Percentiles rank a stretch among this genome's conserved stretches.
Conservation (phyloP, 2,888 invertebrate species). For the Macrosoma leucophasiata region DNA sequence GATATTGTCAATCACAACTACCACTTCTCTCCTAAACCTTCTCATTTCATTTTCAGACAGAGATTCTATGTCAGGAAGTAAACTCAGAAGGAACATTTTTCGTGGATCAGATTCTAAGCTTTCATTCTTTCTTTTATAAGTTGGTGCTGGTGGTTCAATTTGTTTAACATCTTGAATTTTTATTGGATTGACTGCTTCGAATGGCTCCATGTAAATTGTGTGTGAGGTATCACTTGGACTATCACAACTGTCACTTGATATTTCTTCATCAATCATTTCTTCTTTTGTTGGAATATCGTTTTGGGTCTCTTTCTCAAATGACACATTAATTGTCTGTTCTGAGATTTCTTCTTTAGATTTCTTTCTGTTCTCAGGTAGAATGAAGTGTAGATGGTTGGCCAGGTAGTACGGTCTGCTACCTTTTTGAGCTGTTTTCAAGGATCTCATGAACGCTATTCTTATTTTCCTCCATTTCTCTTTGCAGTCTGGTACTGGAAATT, state of each 20-base stretch:
- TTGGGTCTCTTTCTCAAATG: no score
- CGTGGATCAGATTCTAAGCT: constrained; percentile 28
- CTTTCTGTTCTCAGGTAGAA: constrained; percentile 28
- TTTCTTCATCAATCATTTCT: no score
- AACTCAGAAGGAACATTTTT: constrained; percentile 33
- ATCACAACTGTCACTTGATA: no score
- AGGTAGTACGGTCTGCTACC: constrained; percentile 31
- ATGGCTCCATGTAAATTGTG: no score
- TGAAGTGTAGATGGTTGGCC: constrained; percentile 30
- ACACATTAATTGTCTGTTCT: no score
- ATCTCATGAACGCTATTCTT: constrained; percentile 32
- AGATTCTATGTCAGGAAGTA: constrained; percentile 31
- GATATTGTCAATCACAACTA: constrained; percentile 30
- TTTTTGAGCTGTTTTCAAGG: constrained; percentile 28
- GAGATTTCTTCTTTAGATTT: no score
- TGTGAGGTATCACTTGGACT: no score
- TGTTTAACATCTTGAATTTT: no score
- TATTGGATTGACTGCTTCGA: no score
- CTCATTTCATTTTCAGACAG: constrained; percentile 34
- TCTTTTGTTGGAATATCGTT: no score
- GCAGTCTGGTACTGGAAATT: constrained; percentile 32
- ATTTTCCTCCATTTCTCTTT: constrained; percentile 35
- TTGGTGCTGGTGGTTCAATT: no score
- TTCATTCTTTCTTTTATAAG: no score
- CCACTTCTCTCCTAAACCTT: constrained; percentile 29